These are phyloP conservation scores for Scarus forsteni DNA, from an alignment of 2,797 vertebrate species.

Conservation along the genomic window DNA sequence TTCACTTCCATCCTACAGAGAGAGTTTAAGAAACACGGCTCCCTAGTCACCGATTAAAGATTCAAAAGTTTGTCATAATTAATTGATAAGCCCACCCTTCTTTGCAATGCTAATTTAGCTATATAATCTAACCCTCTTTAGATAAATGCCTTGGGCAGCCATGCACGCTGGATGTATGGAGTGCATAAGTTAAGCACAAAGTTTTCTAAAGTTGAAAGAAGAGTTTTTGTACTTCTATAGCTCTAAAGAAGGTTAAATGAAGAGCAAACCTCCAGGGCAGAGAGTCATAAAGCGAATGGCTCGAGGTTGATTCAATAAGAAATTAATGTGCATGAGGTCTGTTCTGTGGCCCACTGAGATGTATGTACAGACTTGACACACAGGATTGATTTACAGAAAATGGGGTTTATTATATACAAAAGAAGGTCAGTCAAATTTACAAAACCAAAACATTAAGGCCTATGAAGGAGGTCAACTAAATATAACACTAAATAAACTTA, in stretches of 20 bases:
- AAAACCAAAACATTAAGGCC: too few species aligned
- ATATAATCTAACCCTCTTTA: background rate
- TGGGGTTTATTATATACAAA: too few species aligned
- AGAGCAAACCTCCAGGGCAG: background rate
- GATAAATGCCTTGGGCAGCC: background rate
- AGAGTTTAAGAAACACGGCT: background rate
- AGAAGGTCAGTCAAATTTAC: too few species aligned
- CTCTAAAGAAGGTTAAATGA: background rate
- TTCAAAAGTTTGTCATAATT: constrained; percentile 3
- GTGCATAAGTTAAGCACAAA: background rate
- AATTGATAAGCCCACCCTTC: background rate
- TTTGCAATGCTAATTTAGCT: constrained; percentile 14
- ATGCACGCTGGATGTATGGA: background rate
- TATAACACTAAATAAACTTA: too few species aligned
- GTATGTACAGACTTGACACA: too few species aligned
- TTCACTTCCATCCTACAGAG: background rate
- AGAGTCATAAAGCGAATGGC: background rate
- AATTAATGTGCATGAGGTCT: too few species aligned
- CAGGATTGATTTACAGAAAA: too few species aligned
- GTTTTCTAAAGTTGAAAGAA: background rate
- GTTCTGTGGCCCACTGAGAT: too few species aligned
- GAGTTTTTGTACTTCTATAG: background rate
- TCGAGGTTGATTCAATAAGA: background rate
- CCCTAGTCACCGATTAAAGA: constrained; percentile 1
- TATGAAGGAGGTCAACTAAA: too few species aligned